Evolutionary conservation across 1,140 invertebrate genomes (phyloP), one percentile per base, ranked within the genome.

Genomic region (Trialeurodes vaporariorum): DNA sequence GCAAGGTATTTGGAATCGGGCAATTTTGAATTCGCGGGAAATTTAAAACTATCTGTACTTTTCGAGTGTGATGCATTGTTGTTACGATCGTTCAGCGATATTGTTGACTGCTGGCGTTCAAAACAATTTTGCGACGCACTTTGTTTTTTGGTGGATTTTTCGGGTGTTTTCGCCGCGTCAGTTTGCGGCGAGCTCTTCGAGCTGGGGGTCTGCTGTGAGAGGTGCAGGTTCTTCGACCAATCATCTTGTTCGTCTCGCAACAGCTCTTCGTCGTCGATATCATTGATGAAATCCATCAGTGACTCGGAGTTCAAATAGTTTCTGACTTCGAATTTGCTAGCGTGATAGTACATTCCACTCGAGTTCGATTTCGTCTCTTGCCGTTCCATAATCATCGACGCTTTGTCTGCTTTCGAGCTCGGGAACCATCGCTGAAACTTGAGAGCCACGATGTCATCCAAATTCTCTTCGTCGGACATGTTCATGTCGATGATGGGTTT

Each of bases 371-470:
- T 49, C 5, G 34, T 49, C 17, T 49, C 34, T 49, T 49, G 5
- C 34, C 34, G 34, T 49, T 49, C 34, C 5, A 49, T 5, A 17
- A 49, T 49, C 34, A 49, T 49, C 5, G 34, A 5, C 12, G 24
- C 1, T 1, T 13, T 13, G 25, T 58, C 25, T 0, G 65, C 24
- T 0, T 65, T 65, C 21, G 74, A 71, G 49, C 74, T 72, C 2
- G 74, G 74, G 65, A 75, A 75, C 74, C 74, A 75, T 26, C 71
- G 67, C 59, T 73, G 74, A 63, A 75, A 75, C 60, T 75, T 75
- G 22, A 75, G 67, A 21, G 70, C 72, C 13, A 75, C 70, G 25
- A 74, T 72, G 23, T 75, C 74, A 60, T 75, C 74, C 21, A 71
- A 66, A 1, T 68, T 69, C 40, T 71, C 27, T 0, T 63, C 23